Percentiles rank a stretch among this genome's conserved stretches.
Conservation (phyloP, 2,888 invertebrate species). For the Hirtodrosophila cameraria region DNA sequence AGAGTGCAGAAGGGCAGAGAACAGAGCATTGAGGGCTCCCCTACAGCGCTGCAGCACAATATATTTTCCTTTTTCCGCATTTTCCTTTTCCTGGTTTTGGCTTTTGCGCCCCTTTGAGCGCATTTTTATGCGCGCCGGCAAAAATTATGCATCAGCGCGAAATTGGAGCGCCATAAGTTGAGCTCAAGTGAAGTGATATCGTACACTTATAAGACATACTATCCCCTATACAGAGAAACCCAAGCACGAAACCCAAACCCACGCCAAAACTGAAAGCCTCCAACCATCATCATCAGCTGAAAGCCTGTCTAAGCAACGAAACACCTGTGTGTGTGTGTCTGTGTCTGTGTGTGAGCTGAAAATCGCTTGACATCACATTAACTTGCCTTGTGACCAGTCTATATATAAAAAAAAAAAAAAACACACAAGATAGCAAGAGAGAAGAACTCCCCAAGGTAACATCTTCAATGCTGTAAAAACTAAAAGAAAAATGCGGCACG, state of each 20-base stretch:
- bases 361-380: conserved; percentile 64
- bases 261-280: no score
- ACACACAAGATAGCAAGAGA: no score
- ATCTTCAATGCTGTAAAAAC: conserved; percentile 49
- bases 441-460: conserved; percentile 64
- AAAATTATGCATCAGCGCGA: conserved; percentile 78
- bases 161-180: conserved; percentile 78
- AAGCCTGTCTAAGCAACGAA: conserved; percentile 18
- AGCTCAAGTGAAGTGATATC: conserved; percentile 60
- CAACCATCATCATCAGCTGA: no score
- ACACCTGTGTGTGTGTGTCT: conserved; percentile 35
- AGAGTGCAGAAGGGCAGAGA: conserved; percentile 29
- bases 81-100: conserved; percentile 53
- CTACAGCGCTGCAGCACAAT: conserved; percentile 39
- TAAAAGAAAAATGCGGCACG: conserved; percentile 55
- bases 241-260: no score
- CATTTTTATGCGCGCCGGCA: conserved; percentile 70
- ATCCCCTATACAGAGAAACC: no score
- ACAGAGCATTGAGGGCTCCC: no score
- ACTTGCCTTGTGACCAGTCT: conserved; percentile 54
- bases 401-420: conserved; percentile 3
- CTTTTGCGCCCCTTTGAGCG: conserved; percentile 69
- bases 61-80: conserved; percentile 22
- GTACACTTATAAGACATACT: conserved; percentile 1
- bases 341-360: background rate